These are phyloP conservation scores for Elaphurus davidianus DNA, from an alignment of 2,113 vertebrate species.

Conservation along the genomic window DNA sequence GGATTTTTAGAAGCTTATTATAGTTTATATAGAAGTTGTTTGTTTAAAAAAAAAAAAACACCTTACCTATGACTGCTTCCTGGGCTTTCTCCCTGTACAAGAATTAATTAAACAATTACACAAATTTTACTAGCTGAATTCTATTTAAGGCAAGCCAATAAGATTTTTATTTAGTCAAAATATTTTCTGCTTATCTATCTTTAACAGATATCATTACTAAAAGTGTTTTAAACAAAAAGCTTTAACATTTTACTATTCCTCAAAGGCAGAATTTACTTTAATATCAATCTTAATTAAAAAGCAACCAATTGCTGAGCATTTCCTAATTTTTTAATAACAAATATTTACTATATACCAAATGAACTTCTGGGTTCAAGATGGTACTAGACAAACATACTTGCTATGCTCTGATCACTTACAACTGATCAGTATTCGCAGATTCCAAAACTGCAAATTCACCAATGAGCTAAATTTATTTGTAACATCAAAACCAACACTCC, in stretches of 20 bases:
- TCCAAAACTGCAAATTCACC: background rate
- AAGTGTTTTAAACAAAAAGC: slow-evolving; percentile 17
- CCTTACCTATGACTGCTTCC: slow-evolving; percentile 86
- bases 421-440: background rate
- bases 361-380: background rate
- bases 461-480: background rate
- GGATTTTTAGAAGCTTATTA: background rate
- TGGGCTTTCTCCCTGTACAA: slow-evolving; percentile 85
- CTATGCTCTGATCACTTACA: background rate
- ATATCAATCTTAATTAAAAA: background rate
- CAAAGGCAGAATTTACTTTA: background rate
- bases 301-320: background rate
- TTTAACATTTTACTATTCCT: slow-evolving; percentile 11
- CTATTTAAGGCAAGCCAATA: background rate
- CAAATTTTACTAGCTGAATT: slow-evolving; percentile 1
- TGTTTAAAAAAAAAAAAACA: background rate
- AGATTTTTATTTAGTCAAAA: background rate
- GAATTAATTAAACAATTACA: slow-evolving; percentile 39
- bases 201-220: slow-evolving; percentile 16
- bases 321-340: background rate
- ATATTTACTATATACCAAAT: background rate
- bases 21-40: background rate
- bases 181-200: background rate
- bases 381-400: background rate
- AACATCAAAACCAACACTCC: background rate